A percentile compares a stretch with the other conserved stretches of the same genome.
These are phyloP conservation scores for Caenorhabditis tropicalis DNA, from an alignment of 1,140 invertebrate genomes.

Conservation along the genomic window DNA sequence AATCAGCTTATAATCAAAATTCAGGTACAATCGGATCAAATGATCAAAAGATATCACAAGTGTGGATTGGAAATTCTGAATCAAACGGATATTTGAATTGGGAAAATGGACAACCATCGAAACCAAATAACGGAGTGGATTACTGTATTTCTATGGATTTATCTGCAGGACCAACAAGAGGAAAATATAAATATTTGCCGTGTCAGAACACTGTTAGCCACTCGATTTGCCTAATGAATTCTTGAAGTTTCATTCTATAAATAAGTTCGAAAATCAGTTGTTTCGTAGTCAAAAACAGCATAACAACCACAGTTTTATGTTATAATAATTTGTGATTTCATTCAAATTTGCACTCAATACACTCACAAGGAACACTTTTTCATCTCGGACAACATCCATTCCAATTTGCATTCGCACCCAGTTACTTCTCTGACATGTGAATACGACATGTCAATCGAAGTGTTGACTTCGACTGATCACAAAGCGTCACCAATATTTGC, in stretches of 20 bases:
- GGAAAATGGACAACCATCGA: background rate
- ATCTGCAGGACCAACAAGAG: background rate
- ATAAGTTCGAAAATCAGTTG: background rate
- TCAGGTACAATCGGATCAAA: background rate
- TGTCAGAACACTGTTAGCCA: background rate
- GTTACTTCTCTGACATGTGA: background rate
- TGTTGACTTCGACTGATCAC: background rate
- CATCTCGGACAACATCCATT: background rate
- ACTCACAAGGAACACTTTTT: background rate
- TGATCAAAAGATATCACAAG: background rate
- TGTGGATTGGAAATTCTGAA: background rate
- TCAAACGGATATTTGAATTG: background rate
- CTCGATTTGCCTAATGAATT: background rate
- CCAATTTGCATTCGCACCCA: background rate
- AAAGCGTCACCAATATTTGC: background rate
- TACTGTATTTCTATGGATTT: slow-evolving; percentile 23
- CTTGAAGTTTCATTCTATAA: background rate
- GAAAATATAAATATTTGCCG: background rate
- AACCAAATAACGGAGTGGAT: background rate
- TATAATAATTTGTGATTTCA: background rate
- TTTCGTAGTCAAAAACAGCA: background rate
- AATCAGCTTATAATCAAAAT: background rate
- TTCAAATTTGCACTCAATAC: slow-evolving; percentile 8
- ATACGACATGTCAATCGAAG: background rate
- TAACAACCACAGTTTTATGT: background rate